phyloP scores from a whole-genome alignment of 2,797 vertebrate genomes.

The Danionella dracula region DNA sequence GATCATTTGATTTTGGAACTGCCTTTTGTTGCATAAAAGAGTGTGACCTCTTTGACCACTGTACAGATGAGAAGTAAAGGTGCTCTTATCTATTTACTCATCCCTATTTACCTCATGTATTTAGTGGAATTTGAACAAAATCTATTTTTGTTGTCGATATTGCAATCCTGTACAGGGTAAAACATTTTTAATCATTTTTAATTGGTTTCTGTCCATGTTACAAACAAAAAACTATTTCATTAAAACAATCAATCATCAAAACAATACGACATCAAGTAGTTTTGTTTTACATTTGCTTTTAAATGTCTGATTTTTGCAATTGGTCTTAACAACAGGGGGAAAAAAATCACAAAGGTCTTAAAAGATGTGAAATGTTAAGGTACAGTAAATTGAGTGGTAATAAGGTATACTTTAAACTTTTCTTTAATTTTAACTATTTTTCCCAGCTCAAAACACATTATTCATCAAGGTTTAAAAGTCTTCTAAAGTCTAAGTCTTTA shows the following conservation, averaged over 20 bases:
- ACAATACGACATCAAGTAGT: not conserved
- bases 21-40: not conserved
- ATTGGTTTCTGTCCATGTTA: not conserved
- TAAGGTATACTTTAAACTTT: too few relatives aligned
- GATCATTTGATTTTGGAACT: not conserved
- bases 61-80: not conserved
- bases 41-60: not conserved
- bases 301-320: too few relatives aligned
- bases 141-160: not conserved
- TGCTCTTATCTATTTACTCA: slow-evolving; percentile 1
- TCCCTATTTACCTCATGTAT: not conserved
- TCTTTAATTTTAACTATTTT: too few relatives aligned
- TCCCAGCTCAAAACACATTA: too few relatives aligned
- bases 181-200: not conserved
- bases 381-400: too few relatives aligned
- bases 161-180: not conserved
- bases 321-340: too few relatives aligned
- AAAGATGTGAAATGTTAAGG: too few relatives aligned
- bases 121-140: not conserved
- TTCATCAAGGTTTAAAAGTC: too few relatives aligned
- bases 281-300: not conserved
- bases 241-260: not conserved
- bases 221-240: not conserved
- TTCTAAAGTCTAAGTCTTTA: too few relatives aligned
- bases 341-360: too few relatives aligned